Evolutionary conservation across 2,113 vertebrate genomes (phyloP), one percentile per base, ranked within the genome.

Genomic region (Shinisaurus crocodilurus): DNA sequence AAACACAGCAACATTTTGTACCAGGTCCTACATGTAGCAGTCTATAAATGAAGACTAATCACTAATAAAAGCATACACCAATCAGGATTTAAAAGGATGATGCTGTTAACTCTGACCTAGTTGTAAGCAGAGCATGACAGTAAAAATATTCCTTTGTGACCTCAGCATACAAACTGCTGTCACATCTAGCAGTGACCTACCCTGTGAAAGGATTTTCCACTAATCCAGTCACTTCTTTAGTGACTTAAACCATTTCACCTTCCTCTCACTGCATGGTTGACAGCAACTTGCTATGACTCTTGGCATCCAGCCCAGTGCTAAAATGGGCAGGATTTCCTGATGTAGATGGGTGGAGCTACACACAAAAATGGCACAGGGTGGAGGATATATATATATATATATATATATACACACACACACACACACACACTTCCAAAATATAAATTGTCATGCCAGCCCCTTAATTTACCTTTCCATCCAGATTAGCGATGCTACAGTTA

Each of bases 401-500:
- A 65, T 77, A 63, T 1, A 34, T 23, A 88, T 0, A 40, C 50
- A 80, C 5, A 50, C 3, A 29, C 77, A 72, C 34, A 34, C 5
- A 54, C 48, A 34, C 29, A 9, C 60, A 20, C 60, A 16, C 63
- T 16, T 70, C 57, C 9, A 16, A 67, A 54, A 40, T 25, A 79
- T 32, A 79, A 40, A 54, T 15, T 67, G 10, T 7, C 34, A 29
- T 29, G 32, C 5, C 34, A 89, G 6, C 2, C 1, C 5, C 81
- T 84, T 25, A 25, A 37, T 93, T 25, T 83, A 98, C 98, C 98
- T 98, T 99, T 72, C 98, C 98, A 0, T 99, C 98, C 93, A 99
- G 92, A 94, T 99, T 99, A 92, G 98, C 98, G 2, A 99, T 97
- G 96, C 98, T 98, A 93, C 98, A 99, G 97, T 99, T 99, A 90